These are phyloP conservation scores for Acanthoscelides obtectus DNA, from an alignment of 2,888 invertebrate genomes.

Conservation along the genomic window DNA sequence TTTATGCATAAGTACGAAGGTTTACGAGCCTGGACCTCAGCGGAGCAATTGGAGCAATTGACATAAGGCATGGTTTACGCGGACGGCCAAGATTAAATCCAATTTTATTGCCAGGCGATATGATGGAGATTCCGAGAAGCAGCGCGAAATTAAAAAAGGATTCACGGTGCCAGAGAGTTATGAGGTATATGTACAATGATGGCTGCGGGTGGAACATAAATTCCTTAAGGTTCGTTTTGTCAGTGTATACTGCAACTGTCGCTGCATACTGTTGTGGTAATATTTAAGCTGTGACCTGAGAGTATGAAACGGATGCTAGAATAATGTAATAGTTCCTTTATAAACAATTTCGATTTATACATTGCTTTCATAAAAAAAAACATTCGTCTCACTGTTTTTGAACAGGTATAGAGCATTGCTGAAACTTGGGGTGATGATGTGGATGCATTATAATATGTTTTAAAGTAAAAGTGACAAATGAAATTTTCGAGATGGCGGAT, in stretches of 20 bases:
- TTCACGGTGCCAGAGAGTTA: conserved; percentile 10
- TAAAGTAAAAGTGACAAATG: too few relatives aligned
- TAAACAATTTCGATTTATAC: too few relatives aligned
- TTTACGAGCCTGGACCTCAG: conserved; percentile 15
- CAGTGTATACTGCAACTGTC: conserved; percentile 4
- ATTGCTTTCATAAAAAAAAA: too few relatives aligned
- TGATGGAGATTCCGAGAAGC: conserved; percentile 25
- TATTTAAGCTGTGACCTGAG: neutral
- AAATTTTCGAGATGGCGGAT: too few relatives aligned
- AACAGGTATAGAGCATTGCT: too few relatives aligned
- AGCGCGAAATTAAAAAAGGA: conserved; percentile 20
- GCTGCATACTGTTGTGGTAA: neutral
- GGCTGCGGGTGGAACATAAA: conserved; percentile 16
- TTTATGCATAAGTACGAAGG: conserved; percentile 17
- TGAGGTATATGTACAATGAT: neutral
- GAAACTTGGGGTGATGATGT: too few relatives aligned
- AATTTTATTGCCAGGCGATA: conserved; percentile 29
- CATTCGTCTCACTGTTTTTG: too few relatives aligned
- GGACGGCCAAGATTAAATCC: conserved; percentile 26
- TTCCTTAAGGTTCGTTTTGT: conserved; percentile 6
- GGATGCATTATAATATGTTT: too few relatives aligned
- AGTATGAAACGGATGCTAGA: neutral
- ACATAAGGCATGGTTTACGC: conserved; percentile 20
- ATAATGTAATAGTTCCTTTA: too few relatives aligned
- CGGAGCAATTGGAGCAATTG: conserved; percentile 29